Percentiles rank a stretch among this genome's conserved stretches.
Evolutionary conservation across 1,140 invertebrate species (phyloP).

Genomic region (Dendroctonus valens): DNA sequence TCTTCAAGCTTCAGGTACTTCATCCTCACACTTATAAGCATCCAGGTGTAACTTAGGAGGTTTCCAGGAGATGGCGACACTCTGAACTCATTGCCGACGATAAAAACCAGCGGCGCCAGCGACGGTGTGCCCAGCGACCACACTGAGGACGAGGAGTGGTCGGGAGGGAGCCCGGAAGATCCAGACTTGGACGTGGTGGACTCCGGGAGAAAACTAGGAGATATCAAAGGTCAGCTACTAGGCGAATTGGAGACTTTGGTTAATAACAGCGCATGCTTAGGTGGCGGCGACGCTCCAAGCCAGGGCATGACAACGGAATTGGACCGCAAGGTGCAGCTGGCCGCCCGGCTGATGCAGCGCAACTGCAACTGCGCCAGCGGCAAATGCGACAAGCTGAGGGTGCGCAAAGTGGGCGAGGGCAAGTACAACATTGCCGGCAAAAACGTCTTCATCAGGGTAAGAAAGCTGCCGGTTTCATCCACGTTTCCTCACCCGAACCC

Average conservation of each 20-base stretch:
- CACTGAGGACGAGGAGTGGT: constrained; percentile 68
- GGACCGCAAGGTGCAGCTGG: constrained; percentile 69
- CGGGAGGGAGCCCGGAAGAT: constrained; percentile 58
- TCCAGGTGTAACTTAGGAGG: neutral
- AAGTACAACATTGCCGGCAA: constrained; percentile 78
- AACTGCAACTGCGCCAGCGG: constrained; percentile 68
- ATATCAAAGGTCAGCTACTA: constrained; percentile 19
- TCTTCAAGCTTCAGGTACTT: constrained; percentile 19
- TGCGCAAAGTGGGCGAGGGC: constrained; percentile 77
- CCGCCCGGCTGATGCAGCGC: constrained; percentile 65
- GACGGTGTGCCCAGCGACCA: constrained; percentile 66
- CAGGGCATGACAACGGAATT: constrained; percentile 55
- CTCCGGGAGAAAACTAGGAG: constrained; percentile 6
- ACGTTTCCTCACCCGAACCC: neutral
- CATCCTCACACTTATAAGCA: neutral
- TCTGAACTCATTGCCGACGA: constrained; percentile 15
- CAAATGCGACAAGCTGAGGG: constrained; percentile 70
- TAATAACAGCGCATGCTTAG: neutral
- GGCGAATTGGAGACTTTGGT: neutral
- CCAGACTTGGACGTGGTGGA: constrained; percentile 54
- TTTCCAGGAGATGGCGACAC: constrained; percentile 15
- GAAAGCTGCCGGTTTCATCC: constrained; percentile 27
- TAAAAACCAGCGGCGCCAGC: constrained; percentile 54
- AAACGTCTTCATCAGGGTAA: constrained; percentile 74
- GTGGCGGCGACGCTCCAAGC: constrained; percentile 49